A percentile compares a stretch with the other conserved stretches of the same genome.
These are phyloP conservation scores for Scaptomyza parva DNA, from an alignment of 2,888 invertebrate species.

Conservation along the genomic window DNA sequence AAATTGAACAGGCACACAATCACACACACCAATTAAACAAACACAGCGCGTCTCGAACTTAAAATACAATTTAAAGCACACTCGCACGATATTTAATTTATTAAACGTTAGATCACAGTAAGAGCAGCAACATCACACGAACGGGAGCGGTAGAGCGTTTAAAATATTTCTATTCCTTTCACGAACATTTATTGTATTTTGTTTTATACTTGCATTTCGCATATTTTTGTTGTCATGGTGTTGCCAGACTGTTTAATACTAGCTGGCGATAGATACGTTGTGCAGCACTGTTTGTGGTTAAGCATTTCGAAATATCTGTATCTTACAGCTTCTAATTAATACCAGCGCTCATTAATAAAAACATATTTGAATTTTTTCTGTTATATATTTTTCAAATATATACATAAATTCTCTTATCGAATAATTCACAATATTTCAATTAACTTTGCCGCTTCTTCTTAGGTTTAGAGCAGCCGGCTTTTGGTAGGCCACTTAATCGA, in stretches of 20 bases:
- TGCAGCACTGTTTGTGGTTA: conserved; percentile 32
- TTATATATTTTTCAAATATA: background rate
- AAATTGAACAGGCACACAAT: conserved; percentile 31
- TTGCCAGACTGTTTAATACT: conserved; percentile 33
- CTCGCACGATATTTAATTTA: conserved; percentile 44
- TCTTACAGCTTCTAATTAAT: background rate
- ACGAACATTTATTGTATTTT: conserved; percentile 65
- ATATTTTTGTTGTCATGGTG: conserved; percentile 60
- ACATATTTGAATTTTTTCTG: background rate
- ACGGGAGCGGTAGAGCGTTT: conserved; percentile 54
- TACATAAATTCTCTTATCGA: background rate
- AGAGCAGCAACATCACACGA: conserved; percentile 51
- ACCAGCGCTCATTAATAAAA: background rate
- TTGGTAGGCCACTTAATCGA: background rate
- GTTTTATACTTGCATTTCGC: conserved; percentile 66
- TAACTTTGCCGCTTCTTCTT: background rate
- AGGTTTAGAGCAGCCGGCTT: background rate
- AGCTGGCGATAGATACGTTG: background rate
- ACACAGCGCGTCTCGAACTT: conserved; percentile 49
- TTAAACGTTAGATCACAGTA: conserved; percentile 56
- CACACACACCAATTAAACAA: conserved; percentile 46
- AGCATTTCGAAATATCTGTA: background rate
- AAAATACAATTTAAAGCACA: conserved; percentile 40
- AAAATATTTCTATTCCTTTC: conserved; percentile 59
- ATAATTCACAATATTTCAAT: background rate